Percentiles rank a stretch among this genome's conserved stretches.
Conservation (phyloP, 53 echinoderm and acorn worm species). For the Glandiceps talaboti region DNA sequence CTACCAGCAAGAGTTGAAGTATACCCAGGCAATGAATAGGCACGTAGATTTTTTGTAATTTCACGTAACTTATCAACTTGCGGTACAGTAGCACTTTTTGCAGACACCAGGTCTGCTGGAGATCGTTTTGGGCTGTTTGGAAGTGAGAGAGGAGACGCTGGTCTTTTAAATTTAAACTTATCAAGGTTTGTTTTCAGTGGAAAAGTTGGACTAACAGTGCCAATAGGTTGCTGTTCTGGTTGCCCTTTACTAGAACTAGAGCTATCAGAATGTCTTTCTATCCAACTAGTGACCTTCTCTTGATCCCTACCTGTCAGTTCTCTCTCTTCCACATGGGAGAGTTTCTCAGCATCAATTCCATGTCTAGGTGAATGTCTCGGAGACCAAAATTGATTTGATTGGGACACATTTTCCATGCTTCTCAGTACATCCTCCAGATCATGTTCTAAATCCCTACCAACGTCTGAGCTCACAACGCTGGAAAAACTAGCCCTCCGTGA, state of each 20-base stretch:
- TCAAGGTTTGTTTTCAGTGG: not conserved
- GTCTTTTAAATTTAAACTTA: not conserved
- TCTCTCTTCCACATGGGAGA: not conserved
- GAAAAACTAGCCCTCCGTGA: not conserved
- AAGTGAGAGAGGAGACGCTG: not conserved
- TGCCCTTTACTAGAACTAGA: not conserved
- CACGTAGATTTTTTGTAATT: not conserved
- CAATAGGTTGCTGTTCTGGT: too few species aligned
- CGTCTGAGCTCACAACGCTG: not conserved
- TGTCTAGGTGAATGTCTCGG: not conserved
- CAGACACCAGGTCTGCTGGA: not conserved
- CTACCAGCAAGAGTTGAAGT: not conserved
- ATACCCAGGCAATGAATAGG: not conserved
- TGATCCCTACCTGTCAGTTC: not conserved
- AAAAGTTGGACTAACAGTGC: not conserved
- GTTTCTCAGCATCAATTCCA: too few species aligned
- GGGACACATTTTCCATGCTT: not conserved
- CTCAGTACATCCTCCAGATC: not conserved
- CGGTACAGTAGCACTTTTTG: not conserved
- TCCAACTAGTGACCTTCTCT: not conserved
- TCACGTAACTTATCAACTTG: not conserved
- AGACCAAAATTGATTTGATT: not conserved
- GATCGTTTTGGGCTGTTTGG: not conserved
- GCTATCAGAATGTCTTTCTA: not conserved
- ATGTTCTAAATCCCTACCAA: not conserved